Evolutionary conservation across 2,888 invertebrate genomes (phyloP).

Genomic region (Mystacides longicornis): DNA sequence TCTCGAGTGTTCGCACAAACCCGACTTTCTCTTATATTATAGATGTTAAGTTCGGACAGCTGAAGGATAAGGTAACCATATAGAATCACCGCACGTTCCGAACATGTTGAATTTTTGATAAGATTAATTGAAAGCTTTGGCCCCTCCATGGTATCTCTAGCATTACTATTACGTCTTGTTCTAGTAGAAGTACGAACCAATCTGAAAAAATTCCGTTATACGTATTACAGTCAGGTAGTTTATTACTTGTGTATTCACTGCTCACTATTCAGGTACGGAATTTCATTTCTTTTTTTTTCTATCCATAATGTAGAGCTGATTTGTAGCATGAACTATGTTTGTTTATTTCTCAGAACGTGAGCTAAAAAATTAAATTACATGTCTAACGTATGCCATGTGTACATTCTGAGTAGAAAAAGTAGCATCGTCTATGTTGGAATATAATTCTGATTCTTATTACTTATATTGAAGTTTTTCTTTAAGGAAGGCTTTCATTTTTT

Average conservation of each 20-base stretch:
- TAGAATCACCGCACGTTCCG: not conserved
- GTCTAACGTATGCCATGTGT: not conserved
- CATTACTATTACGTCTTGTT: no score
- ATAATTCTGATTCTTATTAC: no score
- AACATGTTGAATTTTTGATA: not conserved
- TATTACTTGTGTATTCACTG: not conserved
- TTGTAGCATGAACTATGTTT: not conserved
- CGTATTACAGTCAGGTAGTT: not conserved
- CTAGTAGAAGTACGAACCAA: no score
- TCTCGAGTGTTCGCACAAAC: no score
- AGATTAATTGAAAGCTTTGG: constrained; percentile 1
- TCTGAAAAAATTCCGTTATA: not conserved
- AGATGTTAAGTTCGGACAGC: constrained; percentile 1
- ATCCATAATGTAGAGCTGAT: not conserved
- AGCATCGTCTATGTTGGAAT: no score
- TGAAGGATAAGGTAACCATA: not conserved
- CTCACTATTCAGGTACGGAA: not conserved
- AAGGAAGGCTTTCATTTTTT: no score
- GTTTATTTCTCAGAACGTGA: not conserved
- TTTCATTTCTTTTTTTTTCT: not conserved
- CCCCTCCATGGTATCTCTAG: not conserved
- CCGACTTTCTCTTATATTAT: no score
- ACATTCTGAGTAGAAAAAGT: not conserved
- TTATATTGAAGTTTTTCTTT: no score
- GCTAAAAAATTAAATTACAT: constrained; percentile 2